phyloP scores from a whole-genome alignment of 2,797 vertebrate species.

The Oceanodroma leucorhoa region DNA sequence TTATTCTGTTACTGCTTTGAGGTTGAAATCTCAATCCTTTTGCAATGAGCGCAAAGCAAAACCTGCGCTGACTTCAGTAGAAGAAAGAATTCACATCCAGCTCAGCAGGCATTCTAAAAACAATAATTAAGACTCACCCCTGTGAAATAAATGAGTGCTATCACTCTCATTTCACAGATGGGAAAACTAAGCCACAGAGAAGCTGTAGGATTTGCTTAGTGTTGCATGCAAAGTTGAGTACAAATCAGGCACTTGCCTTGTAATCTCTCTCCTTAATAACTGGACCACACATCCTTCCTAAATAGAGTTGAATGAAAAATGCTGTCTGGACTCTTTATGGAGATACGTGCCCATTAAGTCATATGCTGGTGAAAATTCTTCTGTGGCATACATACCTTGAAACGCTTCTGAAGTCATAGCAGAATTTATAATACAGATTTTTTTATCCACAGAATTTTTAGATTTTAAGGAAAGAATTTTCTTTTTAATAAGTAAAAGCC shows the following conservation, averaged over 20 bases:
- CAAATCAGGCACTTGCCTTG: neutral
- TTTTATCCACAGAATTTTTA: neutral
- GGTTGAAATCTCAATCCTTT: neutral
- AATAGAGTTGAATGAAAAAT: neutral
- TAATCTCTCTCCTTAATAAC: neutral
- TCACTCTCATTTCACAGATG: neutral
- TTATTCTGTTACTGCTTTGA: neutral
- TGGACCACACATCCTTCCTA: neutral
- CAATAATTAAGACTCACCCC: neutral
- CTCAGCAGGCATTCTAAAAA: neutral
- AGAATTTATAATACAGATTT: neutral
- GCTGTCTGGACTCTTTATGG: neutral
- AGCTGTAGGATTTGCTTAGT: neutral
- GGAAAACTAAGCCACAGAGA: neutral
- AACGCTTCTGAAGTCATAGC: neutral
- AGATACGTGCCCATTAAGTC: neutral
- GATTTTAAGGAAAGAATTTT: neutral
- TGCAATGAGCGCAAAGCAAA: neutral
- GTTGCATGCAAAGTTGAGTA: neutral
- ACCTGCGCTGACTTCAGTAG: neutral
- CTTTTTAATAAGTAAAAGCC: neutral
- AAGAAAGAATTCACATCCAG: neutral
- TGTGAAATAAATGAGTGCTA: neutral
- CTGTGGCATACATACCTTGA: neutral
- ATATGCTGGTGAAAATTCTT: neutral